phyloP scores from a whole-genome alignment of 2,113 vertebrate genomes.

The Tragelaphus imberbis region DNA sequence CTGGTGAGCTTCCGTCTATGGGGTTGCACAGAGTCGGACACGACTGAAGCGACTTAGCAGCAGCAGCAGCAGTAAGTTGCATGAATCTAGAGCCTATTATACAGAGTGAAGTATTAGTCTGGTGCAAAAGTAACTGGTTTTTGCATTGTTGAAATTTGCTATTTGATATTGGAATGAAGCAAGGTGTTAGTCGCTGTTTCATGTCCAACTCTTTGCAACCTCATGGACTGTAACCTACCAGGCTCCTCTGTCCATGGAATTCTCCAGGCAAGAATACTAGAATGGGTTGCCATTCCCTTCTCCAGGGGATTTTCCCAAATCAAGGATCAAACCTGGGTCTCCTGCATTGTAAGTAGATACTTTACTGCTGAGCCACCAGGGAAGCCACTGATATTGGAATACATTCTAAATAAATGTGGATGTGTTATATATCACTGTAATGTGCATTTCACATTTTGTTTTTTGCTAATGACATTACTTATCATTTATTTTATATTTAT shows the following conservation, averaged over 20 bases:
- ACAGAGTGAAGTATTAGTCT: not conserved
- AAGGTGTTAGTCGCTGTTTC: not conserved
- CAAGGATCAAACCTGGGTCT: not conserved
- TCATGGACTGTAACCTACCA: not conserved
- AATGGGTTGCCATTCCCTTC: not conserved
- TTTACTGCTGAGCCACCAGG: not conserved
- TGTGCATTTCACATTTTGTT: not conserved
- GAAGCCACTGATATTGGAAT: not conserved
- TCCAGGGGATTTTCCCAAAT: not conserved
- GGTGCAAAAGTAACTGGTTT: not conserved
- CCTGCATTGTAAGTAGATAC: not conserved
- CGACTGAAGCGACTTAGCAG: too few species aligned
- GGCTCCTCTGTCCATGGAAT: not conserved
- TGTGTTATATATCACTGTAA: not conserved
- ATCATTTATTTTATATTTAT: not conserved
- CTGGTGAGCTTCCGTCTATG: too few species aligned
- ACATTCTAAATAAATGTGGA: not conserved
- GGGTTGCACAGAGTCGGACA: too few species aligned
- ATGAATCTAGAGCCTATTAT: not conserved
- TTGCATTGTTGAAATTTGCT: not conserved
- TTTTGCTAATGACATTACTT: not conserved
- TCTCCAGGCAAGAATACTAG: not conserved
- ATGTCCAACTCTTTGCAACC: not conserved
- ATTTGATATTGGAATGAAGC: not conserved
- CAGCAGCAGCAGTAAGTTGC: not conserved